phyloP scores from a whole-genome alignment of 2,888 invertebrate species.

The Scaptomyza parva region DNA sequence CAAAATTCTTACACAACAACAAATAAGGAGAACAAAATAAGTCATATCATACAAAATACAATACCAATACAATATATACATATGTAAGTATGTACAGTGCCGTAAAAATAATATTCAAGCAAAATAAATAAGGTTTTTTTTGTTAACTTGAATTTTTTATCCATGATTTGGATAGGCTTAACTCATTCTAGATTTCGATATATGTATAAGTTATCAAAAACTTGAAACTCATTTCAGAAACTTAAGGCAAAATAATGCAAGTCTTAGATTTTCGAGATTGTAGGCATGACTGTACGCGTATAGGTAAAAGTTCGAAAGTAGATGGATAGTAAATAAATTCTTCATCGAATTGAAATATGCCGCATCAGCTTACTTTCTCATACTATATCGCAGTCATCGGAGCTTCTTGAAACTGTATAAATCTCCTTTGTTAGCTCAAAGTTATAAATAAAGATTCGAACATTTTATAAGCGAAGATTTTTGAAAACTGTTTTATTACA shows the following conservation, averaged over 20 bases:
- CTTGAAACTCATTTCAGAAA: too few species aligned
- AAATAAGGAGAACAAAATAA: constrained; percentile 14
- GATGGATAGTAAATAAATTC: neutral
- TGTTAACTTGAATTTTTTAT: neutral
- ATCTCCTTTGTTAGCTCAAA: too few species aligned
- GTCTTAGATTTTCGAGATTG: too few species aligned
- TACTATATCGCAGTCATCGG: too few species aligned
- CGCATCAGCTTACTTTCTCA: neutral
- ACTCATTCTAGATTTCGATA: too few species aligned
- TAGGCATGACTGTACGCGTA: too few species aligned
- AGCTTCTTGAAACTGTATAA: neutral
- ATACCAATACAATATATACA: constrained; percentile 32
- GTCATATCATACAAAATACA: constrained; percentile 21
- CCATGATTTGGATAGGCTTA: too few species aligned
- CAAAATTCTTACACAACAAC: constrained; percentile 38
- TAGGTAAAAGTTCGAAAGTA: too few species aligned
- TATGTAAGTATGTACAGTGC: constrained; percentile 47
- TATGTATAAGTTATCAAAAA: too few species aligned
- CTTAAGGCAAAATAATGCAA: too few species aligned
- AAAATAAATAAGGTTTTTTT: neutral
- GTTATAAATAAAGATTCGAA: too few species aligned
- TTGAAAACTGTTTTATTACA: neutral
- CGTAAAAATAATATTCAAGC: constrained; percentile 4
- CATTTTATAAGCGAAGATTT: too few species aligned
- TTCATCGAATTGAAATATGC: neutral